A percentile compares a stretch with the other conserved stretches of the same genome.
Evolutionary conservation across 2,797 vertebrate species (phyloP).

Genomic region (Artibeus jamaicensis): DNA sequence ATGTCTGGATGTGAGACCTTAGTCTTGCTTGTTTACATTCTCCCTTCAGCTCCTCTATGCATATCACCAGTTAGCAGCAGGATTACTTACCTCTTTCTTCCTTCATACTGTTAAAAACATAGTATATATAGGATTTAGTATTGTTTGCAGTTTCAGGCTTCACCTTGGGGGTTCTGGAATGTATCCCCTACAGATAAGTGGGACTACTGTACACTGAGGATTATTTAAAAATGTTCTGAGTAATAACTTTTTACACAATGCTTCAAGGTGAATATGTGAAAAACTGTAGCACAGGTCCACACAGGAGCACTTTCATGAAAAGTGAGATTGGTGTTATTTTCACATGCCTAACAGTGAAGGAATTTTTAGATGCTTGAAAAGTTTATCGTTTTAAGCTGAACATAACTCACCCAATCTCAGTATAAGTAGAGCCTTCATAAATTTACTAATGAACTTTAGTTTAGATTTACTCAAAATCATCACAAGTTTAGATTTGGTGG

Average conservation of each 20-base stretch:
- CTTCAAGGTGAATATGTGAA: slow-evolving; percentile 20
- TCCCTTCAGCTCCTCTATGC: neutral
- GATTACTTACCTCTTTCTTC: neutral
- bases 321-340: neutral
- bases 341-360: neutral
- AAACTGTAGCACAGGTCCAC: neutral
- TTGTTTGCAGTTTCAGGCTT: neutral
- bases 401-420: neutral
- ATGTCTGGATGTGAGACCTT: neutral
- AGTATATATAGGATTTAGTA: neutral
- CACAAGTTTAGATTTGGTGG: neutral
- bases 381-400: neutral
- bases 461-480: neutral
- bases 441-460: neutral
- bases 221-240: neutral
- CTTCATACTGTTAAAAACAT: neutral
- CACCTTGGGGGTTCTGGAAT: neutral
- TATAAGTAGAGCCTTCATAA: neutral
- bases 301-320: neutral
- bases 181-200: neutral
- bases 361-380: neutral
- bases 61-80: neutral
- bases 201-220: neutral
- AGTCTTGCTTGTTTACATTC: neutral
- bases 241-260: neutral